A percentile compares a stretch with the other conserved stretches of the same genome.
phyloP scores from a whole-genome alignment of 2,888 invertebrate genomes.

The Muschampia plurimacula region DNA sequence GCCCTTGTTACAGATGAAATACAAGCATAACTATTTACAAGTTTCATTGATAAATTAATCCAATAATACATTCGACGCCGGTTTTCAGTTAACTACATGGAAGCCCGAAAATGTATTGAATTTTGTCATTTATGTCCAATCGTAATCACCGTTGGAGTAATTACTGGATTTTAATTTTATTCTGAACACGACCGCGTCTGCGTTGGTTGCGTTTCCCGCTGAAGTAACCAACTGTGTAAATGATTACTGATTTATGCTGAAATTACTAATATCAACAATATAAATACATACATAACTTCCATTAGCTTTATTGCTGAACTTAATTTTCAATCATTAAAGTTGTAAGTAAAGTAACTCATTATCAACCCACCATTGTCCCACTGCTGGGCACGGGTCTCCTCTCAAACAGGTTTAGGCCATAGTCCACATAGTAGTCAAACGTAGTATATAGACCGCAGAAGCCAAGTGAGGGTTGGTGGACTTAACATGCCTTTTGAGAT shows the following conservation, averaged over 20 bases:
- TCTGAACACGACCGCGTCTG: slow-evolving; percentile 5
- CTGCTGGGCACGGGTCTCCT: too few species aligned
- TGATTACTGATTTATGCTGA: not conserved
- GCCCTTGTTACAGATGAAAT: not conserved
- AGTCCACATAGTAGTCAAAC: too few species aligned
- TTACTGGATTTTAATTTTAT: slow-evolving; percentile 23
- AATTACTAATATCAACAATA: not conserved
- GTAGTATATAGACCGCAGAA: too few species aligned
- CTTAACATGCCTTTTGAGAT: too few species aligned
- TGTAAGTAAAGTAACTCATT: not conserved
- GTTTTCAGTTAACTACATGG: not conserved
- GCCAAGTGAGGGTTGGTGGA: too few species aligned
- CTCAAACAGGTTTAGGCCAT: too few species aligned
- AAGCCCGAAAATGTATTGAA: not conserved
- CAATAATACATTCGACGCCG: not conserved
- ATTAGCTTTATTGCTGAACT: not conserved
- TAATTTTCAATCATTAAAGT: not conserved
- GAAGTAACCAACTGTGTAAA: not conserved
- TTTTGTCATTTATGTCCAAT: slow-evolving; percentile 1
- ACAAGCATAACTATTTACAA: not conserved
- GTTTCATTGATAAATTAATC: not conserved
- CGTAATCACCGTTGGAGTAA: slow-evolving; percentile 8
- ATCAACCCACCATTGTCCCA: too few species aligned
- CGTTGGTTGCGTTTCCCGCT: slow-evolving; percentile 1
- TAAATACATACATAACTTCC: not conserved